phyloP scores from a whole-genome alignment of 2,888 invertebrate species.

The Orthosia incerta region DNA sequence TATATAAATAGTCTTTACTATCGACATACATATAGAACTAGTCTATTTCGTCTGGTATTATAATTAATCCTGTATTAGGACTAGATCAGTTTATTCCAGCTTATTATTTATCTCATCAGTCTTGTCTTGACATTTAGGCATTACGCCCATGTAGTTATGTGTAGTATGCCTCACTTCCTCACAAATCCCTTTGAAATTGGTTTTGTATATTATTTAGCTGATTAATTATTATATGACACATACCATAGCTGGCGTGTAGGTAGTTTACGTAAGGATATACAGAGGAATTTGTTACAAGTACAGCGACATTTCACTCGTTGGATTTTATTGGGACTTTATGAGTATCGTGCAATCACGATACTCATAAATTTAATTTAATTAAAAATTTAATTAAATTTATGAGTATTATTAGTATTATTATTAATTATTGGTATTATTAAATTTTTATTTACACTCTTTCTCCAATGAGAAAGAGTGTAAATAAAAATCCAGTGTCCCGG shows the following conservation, averaged over 20 bases:
- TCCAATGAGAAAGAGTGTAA: no score
- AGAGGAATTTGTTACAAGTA: not conserved
- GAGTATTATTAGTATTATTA: no score
- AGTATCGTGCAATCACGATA: no score
- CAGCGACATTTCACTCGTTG: not conserved
- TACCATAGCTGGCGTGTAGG: not conserved
- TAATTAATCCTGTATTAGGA: conserved; percentile 5
- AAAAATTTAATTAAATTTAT: no score
- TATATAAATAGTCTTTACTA: not conserved
- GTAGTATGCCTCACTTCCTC: not conserved
- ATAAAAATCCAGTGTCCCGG: no score
- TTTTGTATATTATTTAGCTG: conserved; percentile 1
- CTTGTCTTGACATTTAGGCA: not conserved
- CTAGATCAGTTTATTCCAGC: not conserved
- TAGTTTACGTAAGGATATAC: not conserved
- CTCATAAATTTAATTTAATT: no score
- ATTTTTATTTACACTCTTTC: no score
- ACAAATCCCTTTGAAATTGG: conserved; percentile 11
- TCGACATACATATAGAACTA: not conserved
- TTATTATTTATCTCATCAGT: conserved; percentile 22
- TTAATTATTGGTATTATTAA: no score
- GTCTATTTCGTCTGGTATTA: conserved; percentile 3
- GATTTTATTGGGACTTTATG: not conserved
- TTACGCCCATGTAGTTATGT: no score
- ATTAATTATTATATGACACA: not conserved